These are phyloP conservation scores for Thysanoteuthis rhombus DNA, from an alignment of 2,888 invertebrate species.

Conservation along the genomic window DNA sequence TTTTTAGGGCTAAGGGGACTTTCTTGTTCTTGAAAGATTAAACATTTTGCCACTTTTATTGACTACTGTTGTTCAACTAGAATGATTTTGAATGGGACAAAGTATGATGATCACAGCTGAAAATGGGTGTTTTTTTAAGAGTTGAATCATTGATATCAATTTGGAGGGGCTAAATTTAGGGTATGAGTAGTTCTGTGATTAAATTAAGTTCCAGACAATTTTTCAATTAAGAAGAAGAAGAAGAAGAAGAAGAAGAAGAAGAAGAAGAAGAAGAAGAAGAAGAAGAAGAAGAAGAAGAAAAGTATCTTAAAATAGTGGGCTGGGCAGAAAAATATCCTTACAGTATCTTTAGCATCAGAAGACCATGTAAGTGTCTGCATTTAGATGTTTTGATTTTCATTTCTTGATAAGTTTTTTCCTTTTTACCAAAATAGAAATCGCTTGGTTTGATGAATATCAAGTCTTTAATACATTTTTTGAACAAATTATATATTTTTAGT, in stretches of 20 bases:
- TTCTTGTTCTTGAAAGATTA: no score
- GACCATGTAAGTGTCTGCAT: neutral
- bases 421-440: constrained; percentile 12
- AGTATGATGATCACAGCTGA: neutral
- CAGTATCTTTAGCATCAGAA: neutral
- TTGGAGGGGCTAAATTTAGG: neutral
- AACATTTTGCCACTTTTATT: no score
- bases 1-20: no score
- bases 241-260: no score
- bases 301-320: neutral
- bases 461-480: neutral
- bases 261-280: no score
- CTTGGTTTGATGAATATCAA: neutral
- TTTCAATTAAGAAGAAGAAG: no score
- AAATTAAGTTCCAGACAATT: no score
- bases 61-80: no score
- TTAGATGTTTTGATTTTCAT: no score
- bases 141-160: no score
- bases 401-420: neutral
- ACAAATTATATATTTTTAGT: neutral
- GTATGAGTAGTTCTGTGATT: no score
- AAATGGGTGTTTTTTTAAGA: neutral
- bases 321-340: neutral
- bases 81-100: no score
- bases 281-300: neutral